A percentile compares a stretch with the other conserved stretches of the same genome.
phyloP scores from a whole-genome alignment of 64 coral and sea anemone genomes.

The Dendrophyllia cribrosa region DNA sequence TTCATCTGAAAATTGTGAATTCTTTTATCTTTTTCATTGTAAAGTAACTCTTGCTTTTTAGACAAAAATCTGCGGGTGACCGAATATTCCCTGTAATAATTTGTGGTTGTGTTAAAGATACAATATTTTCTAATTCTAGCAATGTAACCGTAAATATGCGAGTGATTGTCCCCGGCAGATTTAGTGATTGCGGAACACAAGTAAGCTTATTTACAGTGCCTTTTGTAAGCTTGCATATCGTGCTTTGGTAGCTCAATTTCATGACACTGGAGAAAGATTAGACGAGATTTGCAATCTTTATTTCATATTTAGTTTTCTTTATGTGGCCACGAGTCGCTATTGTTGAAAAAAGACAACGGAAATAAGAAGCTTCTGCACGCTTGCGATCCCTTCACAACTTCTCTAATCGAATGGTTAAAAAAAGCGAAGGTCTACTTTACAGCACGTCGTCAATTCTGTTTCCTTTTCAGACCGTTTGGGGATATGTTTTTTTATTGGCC shows the following conservation, averaged over 20 bases:
- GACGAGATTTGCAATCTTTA: constrained; percentile 10
- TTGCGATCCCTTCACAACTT: not conserved
- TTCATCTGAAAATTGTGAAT: not conserved
- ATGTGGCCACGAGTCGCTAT: not conserved
- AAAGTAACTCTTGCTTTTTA: constrained; percentile 15
- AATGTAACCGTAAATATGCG: not conserved
- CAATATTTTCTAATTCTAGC: not conserved
- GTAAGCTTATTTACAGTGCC: not conserved
- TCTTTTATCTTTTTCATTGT: not conserved
- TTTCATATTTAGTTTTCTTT: not conserved
- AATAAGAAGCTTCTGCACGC: not conserved
- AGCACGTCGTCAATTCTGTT: too few relatives aligned
- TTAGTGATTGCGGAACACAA: not conserved
- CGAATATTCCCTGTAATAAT: not conserved
- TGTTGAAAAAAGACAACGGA: constrained; percentile 1
- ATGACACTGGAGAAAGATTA: constrained; percentile 29
- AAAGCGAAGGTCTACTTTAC: too few relatives aligned
- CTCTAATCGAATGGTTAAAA: too few relatives aligned
- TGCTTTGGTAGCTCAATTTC: constrained; percentile 39
- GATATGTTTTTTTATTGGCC: too few relatives aligned
- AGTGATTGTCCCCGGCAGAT: not conserved
- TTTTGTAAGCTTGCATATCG: not conserved
- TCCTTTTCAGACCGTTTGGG: too few relatives aligned
- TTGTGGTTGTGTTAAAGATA: constrained; percentile 7
- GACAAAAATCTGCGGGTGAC: constrained; percentile 1